phyloP scores from a whole-genome alignment of 1,140 invertebrate species.

The Periplaneta americana region DNA sequence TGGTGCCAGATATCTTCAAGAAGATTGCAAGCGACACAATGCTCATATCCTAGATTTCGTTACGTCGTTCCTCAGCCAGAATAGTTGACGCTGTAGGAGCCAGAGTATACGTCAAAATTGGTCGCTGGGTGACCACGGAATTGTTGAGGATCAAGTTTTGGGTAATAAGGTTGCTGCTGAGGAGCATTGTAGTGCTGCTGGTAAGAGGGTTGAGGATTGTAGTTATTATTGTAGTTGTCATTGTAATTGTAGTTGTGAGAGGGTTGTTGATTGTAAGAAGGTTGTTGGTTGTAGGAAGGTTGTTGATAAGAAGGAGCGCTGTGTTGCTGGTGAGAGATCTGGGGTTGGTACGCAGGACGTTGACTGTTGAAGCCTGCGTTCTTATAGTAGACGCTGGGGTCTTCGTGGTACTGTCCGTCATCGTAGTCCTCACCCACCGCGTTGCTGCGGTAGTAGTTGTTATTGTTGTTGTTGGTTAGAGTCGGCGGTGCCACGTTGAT shows the following conservation, averaged over 20 bases:
- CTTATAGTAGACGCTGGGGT: slow-evolving; percentile 71
- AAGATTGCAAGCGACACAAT: neutral
- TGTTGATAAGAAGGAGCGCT: neutral
- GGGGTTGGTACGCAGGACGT: slow-evolving; percentile 30
- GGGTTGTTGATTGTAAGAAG: neutral
- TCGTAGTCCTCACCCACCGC: slow-evolving; percentile 43
- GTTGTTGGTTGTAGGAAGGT: slow-evolving; percentile 9
- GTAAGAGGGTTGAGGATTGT: slow-evolving; percentile 23
- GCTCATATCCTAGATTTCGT: neutral
- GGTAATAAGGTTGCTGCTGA: neutral
- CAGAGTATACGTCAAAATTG: slow-evolving; percentile 57
- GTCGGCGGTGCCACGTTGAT: slow-evolving; percentile 77
- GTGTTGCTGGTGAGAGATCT: slow-evolving; percentile 14
- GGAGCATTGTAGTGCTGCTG: slow-evolving; percentile 38
- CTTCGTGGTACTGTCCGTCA: slow-evolving; percentile 76
- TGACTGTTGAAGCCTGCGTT: slow-evolving; percentile 60
- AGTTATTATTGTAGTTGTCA: slow-evolving; percentile 21
- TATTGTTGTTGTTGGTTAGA: slow-evolving; percentile 40
- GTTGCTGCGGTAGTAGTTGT: slow-evolving; percentile 35
- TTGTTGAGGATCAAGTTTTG: slow-evolving; percentile 17
- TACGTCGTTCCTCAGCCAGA: slow-evolving; percentile 24
- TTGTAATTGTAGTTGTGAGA: slow-evolving; percentile 15
- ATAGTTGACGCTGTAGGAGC: slow-evolving; percentile 65
- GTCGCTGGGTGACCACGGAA: slow-evolving; percentile 53
- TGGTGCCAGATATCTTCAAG: neutral